Percentiles rank a stretch among this genome's conserved stretches.
phyloP scores from a whole-genome alignment of 2,888 invertebrate genomes.

The Syritta pipiens region DNA sequence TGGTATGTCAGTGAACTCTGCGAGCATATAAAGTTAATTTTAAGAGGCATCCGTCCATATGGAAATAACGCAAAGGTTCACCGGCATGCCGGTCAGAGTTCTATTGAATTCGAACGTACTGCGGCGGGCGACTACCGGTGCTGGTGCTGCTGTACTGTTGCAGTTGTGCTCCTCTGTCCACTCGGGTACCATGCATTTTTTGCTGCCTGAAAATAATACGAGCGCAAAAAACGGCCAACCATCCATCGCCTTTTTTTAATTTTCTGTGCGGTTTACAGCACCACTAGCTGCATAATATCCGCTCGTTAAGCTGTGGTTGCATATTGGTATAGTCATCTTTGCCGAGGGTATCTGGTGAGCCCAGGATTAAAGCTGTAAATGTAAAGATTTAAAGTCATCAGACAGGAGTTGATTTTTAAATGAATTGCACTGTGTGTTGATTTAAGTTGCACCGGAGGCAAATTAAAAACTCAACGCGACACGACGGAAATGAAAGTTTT shows the following conservation, averaged over 20 bases:
- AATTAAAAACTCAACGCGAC: too few relatives aligned
- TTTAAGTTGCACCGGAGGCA: too few relatives aligned
- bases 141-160: neutral
- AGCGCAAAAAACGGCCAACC: neutral
- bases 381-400: neutral
- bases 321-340: neutral
- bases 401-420: too few relatives aligned
- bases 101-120: constrained; percentile 6
- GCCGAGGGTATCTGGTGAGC: neutral
- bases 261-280: constrained; percentile 16
- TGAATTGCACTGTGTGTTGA: too few relatives aligned
- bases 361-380: constrained; percentile 5
- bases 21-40: neutral
- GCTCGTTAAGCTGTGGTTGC: constrained; percentile 22
- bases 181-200: neutral
- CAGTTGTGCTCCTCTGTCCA: neutral
- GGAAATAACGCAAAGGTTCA: neutral
- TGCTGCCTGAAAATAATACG: neutral
- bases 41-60: neutral
- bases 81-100: neutral
- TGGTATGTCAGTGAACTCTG: constrained; percentile 11
- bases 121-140: neutral
- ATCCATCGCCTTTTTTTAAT: neutral
- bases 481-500: too few relatives aligned
- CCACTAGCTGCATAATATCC: constrained; percentile 1